phyloP scores from a whole-genome alignment of 1,140 invertebrate species.

The Mactra quadrangularis region DNA sequence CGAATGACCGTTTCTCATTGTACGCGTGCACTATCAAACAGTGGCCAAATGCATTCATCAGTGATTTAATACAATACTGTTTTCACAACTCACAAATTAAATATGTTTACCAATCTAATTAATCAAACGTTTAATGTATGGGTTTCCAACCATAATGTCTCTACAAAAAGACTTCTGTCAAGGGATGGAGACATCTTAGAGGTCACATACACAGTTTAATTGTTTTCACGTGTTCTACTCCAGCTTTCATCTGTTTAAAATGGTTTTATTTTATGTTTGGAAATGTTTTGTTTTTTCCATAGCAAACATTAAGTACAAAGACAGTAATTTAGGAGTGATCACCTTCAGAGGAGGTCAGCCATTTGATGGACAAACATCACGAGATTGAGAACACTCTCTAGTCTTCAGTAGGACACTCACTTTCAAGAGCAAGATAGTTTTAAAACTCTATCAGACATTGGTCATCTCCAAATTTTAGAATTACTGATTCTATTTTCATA shows the following conservation, averaged over 20 bases:
- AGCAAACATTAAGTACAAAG: too few species aligned
- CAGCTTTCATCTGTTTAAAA: constrained; percentile 17
- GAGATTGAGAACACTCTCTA: too few species aligned
- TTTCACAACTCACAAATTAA: constrained; percentile 6
- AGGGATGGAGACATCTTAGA: background rate
- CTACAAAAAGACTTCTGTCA: background rate
- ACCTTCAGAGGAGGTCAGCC: too few species aligned
- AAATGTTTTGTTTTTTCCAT: constrained; percentile 1
- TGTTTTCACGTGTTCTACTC: background rate
- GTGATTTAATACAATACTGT: background rate
- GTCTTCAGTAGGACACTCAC: too few species aligned
- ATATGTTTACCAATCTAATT: constrained; percentile 38
- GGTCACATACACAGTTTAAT: constrained; percentile 36
- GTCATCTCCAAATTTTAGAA: too few species aligned
- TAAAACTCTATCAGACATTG: too few species aligned
- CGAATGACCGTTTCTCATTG: background rate
- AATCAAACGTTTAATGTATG: constrained; percentile 32
- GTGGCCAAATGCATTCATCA: background rate
- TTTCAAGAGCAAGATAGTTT: too few species aligned
- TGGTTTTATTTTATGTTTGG: too few species aligned
- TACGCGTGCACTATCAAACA: background rate
- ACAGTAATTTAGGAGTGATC: too few species aligned
- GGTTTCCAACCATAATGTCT: background rate
- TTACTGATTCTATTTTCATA: too few species aligned
- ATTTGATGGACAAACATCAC: too few species aligned